Base-by-base conservation (phyloP, 2,888 invertebrate genomes). In the Trissoscelio sp. region DNA sequence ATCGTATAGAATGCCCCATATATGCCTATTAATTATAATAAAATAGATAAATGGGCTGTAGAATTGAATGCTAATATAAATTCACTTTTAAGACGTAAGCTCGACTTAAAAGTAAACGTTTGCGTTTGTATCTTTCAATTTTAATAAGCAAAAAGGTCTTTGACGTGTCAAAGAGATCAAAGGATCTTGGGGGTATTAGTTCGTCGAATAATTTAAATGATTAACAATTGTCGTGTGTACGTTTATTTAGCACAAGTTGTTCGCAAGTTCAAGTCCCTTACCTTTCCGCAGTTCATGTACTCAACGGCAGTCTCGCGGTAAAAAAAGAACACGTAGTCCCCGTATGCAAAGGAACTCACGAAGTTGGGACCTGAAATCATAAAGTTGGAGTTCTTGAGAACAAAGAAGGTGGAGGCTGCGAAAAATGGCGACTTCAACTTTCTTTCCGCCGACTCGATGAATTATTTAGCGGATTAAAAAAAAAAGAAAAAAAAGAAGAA, bases 251-350 rank as follows among this genome's bases (percentile, higher is more conserved):
- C 46, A n/a, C 70, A 46, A 51, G 14, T 51, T 39, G 58, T 37
- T 64, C 57, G 46, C 12, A 44, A 57, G 62, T 53, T 64, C 12
- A 14, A 72, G 79, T 72, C 16, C 14, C 72, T 79, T 73, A 79
- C 72, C 91, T 98, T 98, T 66, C 98, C 98, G 88, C 98, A 98
- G 92, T 98, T 98, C 91, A 98, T 98, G 92, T 98, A 97, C 92
- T 97, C 97, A 48, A 98, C 97, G 5, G 99, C 98, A 5, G 97
- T 97, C 92, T 99, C 99, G 6, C 99, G 96, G 94, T 98, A 98
- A 95, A 99, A 99, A 94, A 99, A 98, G 89, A 98, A 95, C 18
- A 99, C 98, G 92, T 97, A 96, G 84, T 98, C 96, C 11, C 97
- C 98, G 83, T 98, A 96, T 91, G 98, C 98, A 92, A 97, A 99